phyloP scores from a whole-genome alignment of 2,113 vertebrate species.

The Cottus gobio region DNA sequence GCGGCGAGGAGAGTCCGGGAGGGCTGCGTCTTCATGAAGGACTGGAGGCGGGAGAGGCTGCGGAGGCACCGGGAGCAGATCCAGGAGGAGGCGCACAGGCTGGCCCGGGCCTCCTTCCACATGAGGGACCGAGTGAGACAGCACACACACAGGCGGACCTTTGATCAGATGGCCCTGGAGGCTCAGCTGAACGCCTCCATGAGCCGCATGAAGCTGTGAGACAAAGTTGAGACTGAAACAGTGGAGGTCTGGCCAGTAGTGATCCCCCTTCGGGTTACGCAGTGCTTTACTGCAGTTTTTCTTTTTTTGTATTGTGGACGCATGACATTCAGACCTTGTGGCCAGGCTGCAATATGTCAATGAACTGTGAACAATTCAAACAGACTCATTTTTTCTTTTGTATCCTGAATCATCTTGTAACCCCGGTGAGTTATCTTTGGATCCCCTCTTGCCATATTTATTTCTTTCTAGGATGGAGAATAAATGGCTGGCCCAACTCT shows the following conservation, averaged over 20 bases:
- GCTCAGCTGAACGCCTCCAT: constrained; percentile 69
- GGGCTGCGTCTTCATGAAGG: constrained; percentile 74
- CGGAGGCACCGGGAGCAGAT: constrained; percentile 70
- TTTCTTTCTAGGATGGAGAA: not conserved
- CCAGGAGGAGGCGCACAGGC: constrained; percentile 74
- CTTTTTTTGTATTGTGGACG: not conserved
- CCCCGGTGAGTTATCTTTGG: not conserved
- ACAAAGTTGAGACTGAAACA: not conserved
- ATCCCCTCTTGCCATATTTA: not conserved
- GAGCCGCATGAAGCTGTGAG: constrained; percentile 65
- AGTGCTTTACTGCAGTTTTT: not conserved
- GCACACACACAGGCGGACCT: constrained; percentile 68
- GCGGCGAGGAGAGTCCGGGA: constrained; percentile 58
- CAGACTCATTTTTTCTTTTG: not conserved
- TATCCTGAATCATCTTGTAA: not conserved
- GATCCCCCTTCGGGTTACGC: no score
- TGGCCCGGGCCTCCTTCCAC: constrained; percentile 75
- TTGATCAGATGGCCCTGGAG: constrained; percentile 76
- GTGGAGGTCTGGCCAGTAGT: not conserved
- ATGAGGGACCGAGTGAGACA: constrained; percentile 78
- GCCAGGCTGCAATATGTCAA: not conserved
- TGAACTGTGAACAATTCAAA: not conserved
- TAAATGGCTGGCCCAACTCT: not conserved
- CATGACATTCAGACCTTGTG: not conserved
- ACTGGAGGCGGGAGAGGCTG: constrained; percentile 75